Evolutionary conservation across 2,113 vertebrate species (phyloP), one percentile per base, ranked within the genome.

Genomic region (Actinemys pallida): DNA sequence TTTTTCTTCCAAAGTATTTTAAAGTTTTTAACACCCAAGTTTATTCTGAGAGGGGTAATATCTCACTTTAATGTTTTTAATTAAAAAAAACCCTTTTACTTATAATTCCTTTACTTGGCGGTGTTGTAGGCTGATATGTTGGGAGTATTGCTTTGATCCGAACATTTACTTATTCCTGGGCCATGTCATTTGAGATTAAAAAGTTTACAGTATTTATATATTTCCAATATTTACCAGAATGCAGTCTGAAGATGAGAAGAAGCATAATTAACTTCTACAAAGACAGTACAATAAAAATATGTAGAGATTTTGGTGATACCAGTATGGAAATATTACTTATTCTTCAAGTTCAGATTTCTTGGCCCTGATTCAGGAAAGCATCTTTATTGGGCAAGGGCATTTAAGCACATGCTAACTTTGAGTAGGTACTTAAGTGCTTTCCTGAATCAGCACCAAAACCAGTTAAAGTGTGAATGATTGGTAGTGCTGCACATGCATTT

Each of bases 51-150:
- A 88, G 3, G 13, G 5, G 50, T 76, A 78, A 69, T 93, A 49
- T 83, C 90, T 86, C 27, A 79, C 3, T 62, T 86, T 42, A 59
- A 80, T 87, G 14, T 80, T 89, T 50, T 86, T 59, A 87, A n/a
- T 94, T 87, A 76, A 95, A 81, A 90, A 69, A 20, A 86, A 89
- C 81, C 24, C 45, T 82, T 25, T 1, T 90, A 31, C 90, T 88
- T 88, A 49, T 53, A 81, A 78, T 53, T 87, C 12, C 14, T 94
- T 53, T 78, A 1, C 81, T 90, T 54, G 85, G 86, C 57, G n/a
- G 22, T 83, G 50, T 52, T 91, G 87, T 47, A 81, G 69, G 76
- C 54, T 83, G 90, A 83, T 89, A 49, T 17, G 1, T 52, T 62
- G 9, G 17, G 39, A 84, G 88, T 0, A 45, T 52, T 84, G 12